phyloP scores from a whole-genome alignment of 2,888 invertebrate genomes.

The Ophioninae sp. region DNA sequence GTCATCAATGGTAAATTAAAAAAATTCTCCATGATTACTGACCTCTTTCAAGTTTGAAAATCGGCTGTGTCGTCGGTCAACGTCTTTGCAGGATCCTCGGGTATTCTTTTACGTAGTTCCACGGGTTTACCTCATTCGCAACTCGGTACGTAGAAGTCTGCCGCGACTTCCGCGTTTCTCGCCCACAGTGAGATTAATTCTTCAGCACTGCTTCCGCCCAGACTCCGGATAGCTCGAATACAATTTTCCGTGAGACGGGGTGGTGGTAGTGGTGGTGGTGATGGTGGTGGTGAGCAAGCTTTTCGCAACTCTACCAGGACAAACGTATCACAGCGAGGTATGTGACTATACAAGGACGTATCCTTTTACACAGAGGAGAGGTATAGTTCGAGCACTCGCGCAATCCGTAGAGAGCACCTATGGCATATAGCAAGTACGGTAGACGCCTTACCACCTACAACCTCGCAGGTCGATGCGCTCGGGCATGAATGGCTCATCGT shows the following conservation, averaged over 20 bases:
- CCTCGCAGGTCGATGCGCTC: conserved; percentile 67
- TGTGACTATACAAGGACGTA: conserved; percentile 20
- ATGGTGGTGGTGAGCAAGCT: conserved; percentile 23
- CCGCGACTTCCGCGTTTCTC: conserved; percentile 28
- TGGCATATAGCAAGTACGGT: conserved; percentile 39
- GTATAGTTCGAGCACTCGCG: conserved; percentile 43
- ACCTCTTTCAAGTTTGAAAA: not conserved
- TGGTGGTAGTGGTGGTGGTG: no score
- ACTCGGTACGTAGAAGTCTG: conserved; percentile 19
- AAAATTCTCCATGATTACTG: not conserved
- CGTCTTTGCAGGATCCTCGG: not conserved
- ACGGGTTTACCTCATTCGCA: conserved; percentile 10
- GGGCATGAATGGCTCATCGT: conserved; percentile 71
- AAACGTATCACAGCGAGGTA: conserved; percentile 30
- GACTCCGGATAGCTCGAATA: conserved; percentile 20
- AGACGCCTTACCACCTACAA: conserved; percentile 59
- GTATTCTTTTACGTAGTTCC: conserved; percentile 7
- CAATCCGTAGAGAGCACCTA: conserved; percentile 52
- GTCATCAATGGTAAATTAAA: not conserved
- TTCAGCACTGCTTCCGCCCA: conserved; percentile 10
- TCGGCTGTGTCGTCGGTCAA: not conserved
- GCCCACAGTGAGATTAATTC: conserved; percentile 21
- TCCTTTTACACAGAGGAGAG: conserved; percentile 27
- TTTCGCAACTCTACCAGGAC: conserved; percentile 49
- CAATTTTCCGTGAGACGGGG: conserved; percentile 19